These are phyloP conservation scores for Telmatochromis sp. DNA, from an alignment of 2,113 vertebrate genomes.

Conservation along the genomic window DNA sequence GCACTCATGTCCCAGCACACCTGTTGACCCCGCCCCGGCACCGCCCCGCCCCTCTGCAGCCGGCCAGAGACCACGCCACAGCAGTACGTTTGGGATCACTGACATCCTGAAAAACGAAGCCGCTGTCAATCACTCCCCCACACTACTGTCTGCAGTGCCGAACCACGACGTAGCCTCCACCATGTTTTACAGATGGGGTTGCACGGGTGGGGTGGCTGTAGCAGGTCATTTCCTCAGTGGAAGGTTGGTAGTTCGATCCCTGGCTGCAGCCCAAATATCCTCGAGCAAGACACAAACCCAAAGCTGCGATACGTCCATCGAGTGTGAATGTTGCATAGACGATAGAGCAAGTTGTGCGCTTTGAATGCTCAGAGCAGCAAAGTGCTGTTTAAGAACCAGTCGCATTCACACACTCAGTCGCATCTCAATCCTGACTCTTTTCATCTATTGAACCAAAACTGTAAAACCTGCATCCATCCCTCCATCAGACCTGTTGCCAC, in stretches of 20 bases:
- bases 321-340: not conserved
- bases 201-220: not conserved
- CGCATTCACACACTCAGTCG: not conserved
- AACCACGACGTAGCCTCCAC: not conserved
- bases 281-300: not conserved
- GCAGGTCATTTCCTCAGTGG: not conserved
- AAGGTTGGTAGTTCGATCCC: not conserved
- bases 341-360: not conserved
- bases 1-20: not conserved
- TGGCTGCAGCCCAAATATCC: not conserved
- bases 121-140: not conserved
- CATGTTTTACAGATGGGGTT: not conserved
- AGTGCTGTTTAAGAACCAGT: not conserved
- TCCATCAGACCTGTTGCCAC: not conserved
- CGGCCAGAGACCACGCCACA: not conserved
- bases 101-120: not conserved
- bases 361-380: not conserved
- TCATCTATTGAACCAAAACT: not conserved
- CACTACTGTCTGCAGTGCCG: not conserved
- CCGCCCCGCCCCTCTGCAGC: not conserved
- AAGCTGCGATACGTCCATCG: accelerated
- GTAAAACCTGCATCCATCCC: not conserved
- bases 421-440: not conserved
- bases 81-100: not conserved
- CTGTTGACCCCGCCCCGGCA: not conserved